Base-by-base conservation (phyloP, 1,140 invertebrate genomes). In the Brachionus angularis region DNA sequence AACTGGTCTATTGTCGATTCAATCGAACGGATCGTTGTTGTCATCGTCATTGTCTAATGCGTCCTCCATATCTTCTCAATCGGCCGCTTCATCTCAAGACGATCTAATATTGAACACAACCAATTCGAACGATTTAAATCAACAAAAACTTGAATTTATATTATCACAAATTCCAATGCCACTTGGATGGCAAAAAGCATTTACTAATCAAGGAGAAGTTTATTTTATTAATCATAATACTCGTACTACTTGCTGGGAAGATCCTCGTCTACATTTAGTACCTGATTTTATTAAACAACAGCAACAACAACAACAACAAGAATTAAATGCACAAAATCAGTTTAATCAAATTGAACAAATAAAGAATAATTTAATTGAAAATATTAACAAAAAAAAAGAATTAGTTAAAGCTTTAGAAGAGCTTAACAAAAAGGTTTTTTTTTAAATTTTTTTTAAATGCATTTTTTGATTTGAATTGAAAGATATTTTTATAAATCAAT, bases 211-310 rank as follows among this genome's bases (percentile, higher is more conserved):
- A 31, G 90, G 91, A 52, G 84, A 94, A 74, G 88, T 93, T 33
- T 98, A 98, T 84, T 99, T 91, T 85, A 94, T 98, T 8, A 98
- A 98, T 84, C 96, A 99, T 80, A 94, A 95, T 79, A 98, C 97
- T 84, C 86, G 94, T 76, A 98, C 94, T 23, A 98, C 96, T 3
- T 95, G 98, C 79, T 98, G 96, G 96, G 95, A 98, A 79, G 96
- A 98, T 85, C 96, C 96, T 0, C 83, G 96, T 3, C 25, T 67
- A 31, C 62, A 39, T 2, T 18, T 67, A 3, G 36, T 67, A 21
- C 62, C 62, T 46, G 42, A 31, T 12, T 67, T 33, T 25, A 3
- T 67, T 1, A 46, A 14, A 14, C 62, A 67, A 25, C 27, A 34
- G 47, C 62, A 67, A 46, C 42, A 67, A 47, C 62, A 47, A 29